phyloP scores from a whole-genome alignment of 64 coral and sea anemone species.

The Pocillopora verrucosa region DNA sequence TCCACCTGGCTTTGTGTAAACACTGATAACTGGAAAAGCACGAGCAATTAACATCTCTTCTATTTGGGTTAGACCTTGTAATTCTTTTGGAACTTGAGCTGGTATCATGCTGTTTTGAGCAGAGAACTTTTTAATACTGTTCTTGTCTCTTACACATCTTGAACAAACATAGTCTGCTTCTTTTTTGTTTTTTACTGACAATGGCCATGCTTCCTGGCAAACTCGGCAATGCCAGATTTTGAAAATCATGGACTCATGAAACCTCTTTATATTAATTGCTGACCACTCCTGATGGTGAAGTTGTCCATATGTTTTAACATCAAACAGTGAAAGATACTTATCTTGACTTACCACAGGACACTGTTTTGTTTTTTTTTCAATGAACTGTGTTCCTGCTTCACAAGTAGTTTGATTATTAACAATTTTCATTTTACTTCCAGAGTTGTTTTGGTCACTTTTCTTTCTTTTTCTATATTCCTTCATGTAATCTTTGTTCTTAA shows the following conservation, averaged over 20 bases:
- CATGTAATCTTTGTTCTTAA: constrained; percentile 20
- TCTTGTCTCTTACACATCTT: constrained; percentile 54
- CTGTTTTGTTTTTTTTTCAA: not conserved
- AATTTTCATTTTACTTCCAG: constrained; percentile 14
- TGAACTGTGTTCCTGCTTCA: constrained; percentile 9
- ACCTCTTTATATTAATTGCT: constrained; percentile 46
- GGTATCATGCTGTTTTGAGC: constrained; percentile 53
- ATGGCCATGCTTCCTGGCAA: constrained; percentile 60
- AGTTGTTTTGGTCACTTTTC: not conserved
- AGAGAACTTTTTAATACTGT: constrained; percentile 44
- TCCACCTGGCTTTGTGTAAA: constrained; percentile 54
- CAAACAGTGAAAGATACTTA: constrained; percentile 21
- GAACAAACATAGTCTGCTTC: constrained; percentile 45
- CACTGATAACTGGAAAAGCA: constrained; percentile 57
- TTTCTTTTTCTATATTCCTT: not conserved
- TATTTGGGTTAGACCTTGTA: constrained; percentile 57
- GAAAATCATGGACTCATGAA: constrained; percentile 61
- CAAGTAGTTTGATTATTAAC: constrained; percentile 6
- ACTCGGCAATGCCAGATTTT: constrained; percentile 22
- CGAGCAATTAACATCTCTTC: constrained; percentile 65
- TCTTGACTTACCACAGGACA: constrained; percentile 6
- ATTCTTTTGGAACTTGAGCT: constrained; percentile 41
- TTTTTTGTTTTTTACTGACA: constrained; percentile 19
- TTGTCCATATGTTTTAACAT: constrained; percentile 33
- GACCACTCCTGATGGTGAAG: constrained; percentile 49